These are phyloP conservation scores for Bombus impatiens DNA, from an alignment of 1,140 invertebrate genomes.

Conservation along the genomic window DNA sequence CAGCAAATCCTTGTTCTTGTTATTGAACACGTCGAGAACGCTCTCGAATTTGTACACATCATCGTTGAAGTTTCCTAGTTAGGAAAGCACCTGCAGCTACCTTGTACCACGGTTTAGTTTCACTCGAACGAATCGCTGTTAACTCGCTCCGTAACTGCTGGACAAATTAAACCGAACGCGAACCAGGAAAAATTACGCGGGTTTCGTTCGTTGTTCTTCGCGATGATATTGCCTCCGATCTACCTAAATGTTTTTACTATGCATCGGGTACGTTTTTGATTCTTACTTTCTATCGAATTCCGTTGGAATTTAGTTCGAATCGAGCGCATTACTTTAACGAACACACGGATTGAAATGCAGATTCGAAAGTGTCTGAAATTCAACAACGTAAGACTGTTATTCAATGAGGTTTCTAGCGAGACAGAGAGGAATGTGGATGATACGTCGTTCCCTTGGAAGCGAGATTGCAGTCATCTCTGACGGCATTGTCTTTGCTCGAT, in stretches of 20 bases:
- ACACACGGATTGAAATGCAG: neutral
- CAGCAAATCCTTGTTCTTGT: neutral
- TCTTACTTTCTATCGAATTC: neutral
- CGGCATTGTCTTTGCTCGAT: constrained; percentile 47
- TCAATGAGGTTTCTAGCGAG: neutral
- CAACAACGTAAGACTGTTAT: neutral
- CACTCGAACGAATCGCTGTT: constrained; percentile 40
- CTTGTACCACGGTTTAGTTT: constrained; percentile 40
- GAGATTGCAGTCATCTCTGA: constrained; percentile 13
- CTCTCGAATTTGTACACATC: constrained; percentile 24
- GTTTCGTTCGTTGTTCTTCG: neutral
- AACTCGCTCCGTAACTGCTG: constrained; percentile 32
- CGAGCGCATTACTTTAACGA: neutral
- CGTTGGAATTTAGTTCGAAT: neutral
- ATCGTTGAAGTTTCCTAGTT: neutral
- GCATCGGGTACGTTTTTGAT: neutral
- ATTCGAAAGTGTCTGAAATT: neutral
- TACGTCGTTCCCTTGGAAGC: constrained; percentile 46
- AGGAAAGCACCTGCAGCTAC: constrained; percentile 40
- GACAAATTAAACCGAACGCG: constrained; percentile 21
- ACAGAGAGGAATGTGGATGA: constrained; percentile 36
- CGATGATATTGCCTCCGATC: neutral
- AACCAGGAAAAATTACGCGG: constrained; percentile 14
- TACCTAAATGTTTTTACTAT: neutral
- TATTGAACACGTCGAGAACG: neutral